A percentile compares a stretch with the other conserved stretches of the same genome.
These are phyloP conservation scores for Melanotaenia trifasciata DNA, from an alignment of 2,797 vertebrate species.

Conservation along the genomic window DNA sequence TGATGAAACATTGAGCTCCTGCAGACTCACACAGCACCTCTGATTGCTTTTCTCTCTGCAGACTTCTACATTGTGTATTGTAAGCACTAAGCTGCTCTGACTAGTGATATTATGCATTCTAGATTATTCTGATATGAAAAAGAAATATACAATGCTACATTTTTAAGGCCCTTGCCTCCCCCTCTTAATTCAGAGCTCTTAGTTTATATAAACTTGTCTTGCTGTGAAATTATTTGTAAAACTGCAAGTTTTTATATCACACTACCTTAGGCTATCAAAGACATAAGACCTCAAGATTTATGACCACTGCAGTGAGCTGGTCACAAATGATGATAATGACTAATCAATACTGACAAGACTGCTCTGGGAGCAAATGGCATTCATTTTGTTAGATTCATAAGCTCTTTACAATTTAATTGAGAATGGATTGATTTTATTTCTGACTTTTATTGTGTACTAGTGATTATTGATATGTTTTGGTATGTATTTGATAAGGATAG, in stretches of 20 bases:
- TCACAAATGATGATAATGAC: slow-evolving; percentile 49
- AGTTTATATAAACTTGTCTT: neutral
- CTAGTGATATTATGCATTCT: slow-evolving; percentile 21
- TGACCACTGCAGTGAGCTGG: slow-evolving; percentile 52
- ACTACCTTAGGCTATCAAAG: slow-evolving; percentile 6
- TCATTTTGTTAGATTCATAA: slow-evolving; percentile 52
- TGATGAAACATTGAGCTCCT: slow-evolving; percentile 62
- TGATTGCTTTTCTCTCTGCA: slow-evolving; percentile 48
- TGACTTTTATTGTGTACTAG: slow-evolving; percentile 23
- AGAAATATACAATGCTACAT: slow-evolving; percentile 3
- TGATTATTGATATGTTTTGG: slow-evolving; percentile 29
- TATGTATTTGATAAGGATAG: slow-evolving; percentile 26
- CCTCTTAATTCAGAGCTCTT: neutral
- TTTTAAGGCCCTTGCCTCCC: neutral
- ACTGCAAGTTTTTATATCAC: slow-evolving; percentile 9
- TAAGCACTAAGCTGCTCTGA: slow-evolving; percentile 17
- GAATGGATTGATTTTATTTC: slow-evolving; percentile 49
- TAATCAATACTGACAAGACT: slow-evolving; percentile 59
- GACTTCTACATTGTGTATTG: slow-evolving; percentile 23
- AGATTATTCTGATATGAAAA: slow-evolving; percentile 20
- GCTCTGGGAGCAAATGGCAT: slow-evolving; percentile 45
- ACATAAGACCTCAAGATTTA: slow-evolving; percentile 50
- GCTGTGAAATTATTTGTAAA: slow-evolving; percentile 3
- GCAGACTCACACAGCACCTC: slow-evolving; percentile 44
- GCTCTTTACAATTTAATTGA: slow-evolving; percentile 30